Conservation (phyloP, 1,140 invertebrate species). For the Leptopilina clavipes region DNA sequence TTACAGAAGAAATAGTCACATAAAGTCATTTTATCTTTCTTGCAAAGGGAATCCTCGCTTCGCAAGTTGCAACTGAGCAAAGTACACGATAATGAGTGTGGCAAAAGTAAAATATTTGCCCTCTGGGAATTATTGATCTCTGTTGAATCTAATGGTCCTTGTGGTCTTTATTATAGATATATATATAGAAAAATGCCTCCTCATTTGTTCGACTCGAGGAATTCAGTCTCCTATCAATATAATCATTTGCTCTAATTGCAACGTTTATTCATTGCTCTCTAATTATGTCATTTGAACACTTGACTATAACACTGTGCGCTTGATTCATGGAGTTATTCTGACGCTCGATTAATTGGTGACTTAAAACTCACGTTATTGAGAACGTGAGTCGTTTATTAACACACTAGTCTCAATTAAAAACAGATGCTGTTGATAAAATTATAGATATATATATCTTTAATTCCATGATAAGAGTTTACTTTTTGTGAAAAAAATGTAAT, state of each 20-base stretch:
- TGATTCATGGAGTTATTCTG: slow-evolving; percentile 18
- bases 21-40: slow-evolving; percentile 14
- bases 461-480: no score
- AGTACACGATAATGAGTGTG: neutral
- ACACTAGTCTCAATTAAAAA: neutral
- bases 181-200: neutral
- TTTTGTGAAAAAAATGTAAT: no score
- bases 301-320: neutral
- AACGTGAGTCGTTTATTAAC: neutral
- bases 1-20: neutral
- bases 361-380: neutral
- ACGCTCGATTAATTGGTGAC: neutral
- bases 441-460: no score
- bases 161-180: no score
- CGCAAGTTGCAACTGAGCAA: neutral
- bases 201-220: neutral
- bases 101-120: neutral
- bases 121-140: neutral
- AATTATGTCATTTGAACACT: slow-evolving; percentile 21
- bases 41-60: neutral
- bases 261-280: slow-evolving; percentile 9
- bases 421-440: no score
- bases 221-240: neutral
- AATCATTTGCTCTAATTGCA: neutral
- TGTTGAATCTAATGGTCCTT: neutral